Base-by-base conservation (phyloP, 1,140 invertebrate species). In the Calephelis virginiensis region DNA sequence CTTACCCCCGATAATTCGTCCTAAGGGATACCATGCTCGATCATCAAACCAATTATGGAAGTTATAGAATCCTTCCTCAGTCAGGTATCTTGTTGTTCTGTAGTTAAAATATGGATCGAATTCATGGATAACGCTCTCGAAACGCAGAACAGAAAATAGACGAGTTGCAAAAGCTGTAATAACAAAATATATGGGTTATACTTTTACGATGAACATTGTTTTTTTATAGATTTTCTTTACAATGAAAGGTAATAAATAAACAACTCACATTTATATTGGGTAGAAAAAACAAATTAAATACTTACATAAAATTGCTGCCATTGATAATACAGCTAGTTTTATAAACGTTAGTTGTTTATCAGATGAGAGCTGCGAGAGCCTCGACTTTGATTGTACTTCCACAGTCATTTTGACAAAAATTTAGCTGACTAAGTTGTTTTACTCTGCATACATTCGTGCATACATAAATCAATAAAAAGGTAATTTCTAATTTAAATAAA, bases 21-120 rank as follows among this genome's bases (percentile, higher is more conserved):
- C 98, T 43, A 99, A 92, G 0, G 98, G 98, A 93, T 99, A 99
- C 98, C 98, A 99, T 81, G 98, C 98, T 90, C 97, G 89, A 86
- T 99, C 98, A 93, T 99, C 98, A 93, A 99, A 99, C 98, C 98
- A 99, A 90, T 99, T 99, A 87, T 99, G 97, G 90, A 99, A 99
- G 68, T 95, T 96, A 91, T 99, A 99, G 89, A 99, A 99, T 4
- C 98, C 98, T 92, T 99, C 96, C 89, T 99, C 98, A 5, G 97
- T 94, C 63, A 99, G 92, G 87, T 95, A 99, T 74, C 97, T 95
- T 10, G 98, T 99, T 47, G 98, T 99, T 78, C 98, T 94, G 89
- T 99, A 99, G 92, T 99, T 99, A 85, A 99, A 99, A 85, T 99
- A 99, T 1, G 98, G 98, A 95, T 99, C 98, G 92, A 99, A 99